Evolutionary conservation across 2,113 vertebrate genomes (phyloP), one percentile per base, ranked within the genome.

Genomic region (Muntiacus muntjak): DNA sequence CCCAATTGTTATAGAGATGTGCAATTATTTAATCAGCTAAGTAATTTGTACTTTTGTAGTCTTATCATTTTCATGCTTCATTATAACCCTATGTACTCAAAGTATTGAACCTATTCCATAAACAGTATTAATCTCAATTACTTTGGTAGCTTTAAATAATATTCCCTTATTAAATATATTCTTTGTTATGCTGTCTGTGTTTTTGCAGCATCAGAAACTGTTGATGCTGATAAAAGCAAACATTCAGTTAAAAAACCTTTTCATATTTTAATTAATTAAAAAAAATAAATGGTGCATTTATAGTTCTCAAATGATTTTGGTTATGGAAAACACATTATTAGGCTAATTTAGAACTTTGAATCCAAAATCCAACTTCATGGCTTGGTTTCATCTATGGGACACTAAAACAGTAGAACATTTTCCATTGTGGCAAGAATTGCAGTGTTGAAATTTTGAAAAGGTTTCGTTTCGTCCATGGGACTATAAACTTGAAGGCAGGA

Each of bases 111-210:
- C 84, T 28, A 10, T 94, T 97, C 54, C 43, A 96, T 87, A 94
- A 94, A 95, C 79, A 94, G 71, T 64, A n/a, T 95, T 98, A 95
- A 95, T 97, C 83, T 97, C 95, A 92, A 97, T 98, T 98, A 96
- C 89, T 89, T 84, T 83, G 78, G 91, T 54, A 94, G 93, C 47
- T 97, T 98, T 97, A 97, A 94, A 82, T 97, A 87, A 81, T 96
- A 94, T 50, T 83, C 81, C 26, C 16, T 95, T 78, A 64, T 92
- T 97, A 95, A 97, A 89, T 79, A 93, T 15, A 52, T 62, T 81
- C 71, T 96, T 98, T 98, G 96, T 94, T 74, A 60, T 55, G 82
- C 91, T 91, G 86, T 52, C 92, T 21, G 2, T 95, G 14, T 79
- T 96, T 97, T 94, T 97, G 57, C 36, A 94, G 87, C 52, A 25